These are phyloP conservation scores for Cerastis leucographa DNA, from an alignment of 2,888 invertebrate species.

Conservation along the genomic window DNA sequence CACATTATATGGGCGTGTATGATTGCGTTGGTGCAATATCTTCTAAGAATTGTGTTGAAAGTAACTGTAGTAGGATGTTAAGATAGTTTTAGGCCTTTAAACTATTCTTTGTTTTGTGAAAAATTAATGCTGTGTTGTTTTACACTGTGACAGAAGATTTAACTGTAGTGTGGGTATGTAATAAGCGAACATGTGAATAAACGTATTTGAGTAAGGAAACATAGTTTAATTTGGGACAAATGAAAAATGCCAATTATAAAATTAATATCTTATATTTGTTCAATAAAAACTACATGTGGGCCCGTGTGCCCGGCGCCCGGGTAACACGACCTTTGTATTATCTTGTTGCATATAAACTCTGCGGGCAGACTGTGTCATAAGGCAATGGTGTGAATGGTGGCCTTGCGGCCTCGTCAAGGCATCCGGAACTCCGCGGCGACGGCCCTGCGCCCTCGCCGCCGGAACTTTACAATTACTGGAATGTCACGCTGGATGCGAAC, in stretches of 20 bases:
- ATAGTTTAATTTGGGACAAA: conserved; percentile 62
- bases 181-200: conserved; percentile 57
- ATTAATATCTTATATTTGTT: conserved; percentile 91
- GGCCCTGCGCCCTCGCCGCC: conserved; percentile 77
- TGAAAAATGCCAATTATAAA: conserved; percentile 89
- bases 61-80: neutral
- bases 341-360: conserved; percentile 90
- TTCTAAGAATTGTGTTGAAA: conserved; percentile 27
- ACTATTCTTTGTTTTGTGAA: conserved; percentile 8
- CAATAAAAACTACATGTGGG: conserved; percentile 91
- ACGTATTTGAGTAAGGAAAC: conserved; percentile 49
- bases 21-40: conserved; percentile 22
- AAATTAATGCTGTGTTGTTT: neutral
- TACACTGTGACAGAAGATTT: neutral
- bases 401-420: conserved; percentile 83
- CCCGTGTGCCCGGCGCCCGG: conserved; percentile 90
- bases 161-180: conserved; percentile 8
- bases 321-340: conserved; percentile 91
- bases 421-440: conserved; percentile 79
- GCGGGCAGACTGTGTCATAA: conserved; percentile 91
- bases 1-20: conserved; percentile 23
- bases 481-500: conserved; percentile 90
- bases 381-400: conserved; percentile 87
- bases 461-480: conserved; percentile 88
- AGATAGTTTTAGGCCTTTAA: neutral